Evolutionary conservation across 2,888 invertebrate species (phyloP).

Genomic region (Melolontha melolontha): DNA sequence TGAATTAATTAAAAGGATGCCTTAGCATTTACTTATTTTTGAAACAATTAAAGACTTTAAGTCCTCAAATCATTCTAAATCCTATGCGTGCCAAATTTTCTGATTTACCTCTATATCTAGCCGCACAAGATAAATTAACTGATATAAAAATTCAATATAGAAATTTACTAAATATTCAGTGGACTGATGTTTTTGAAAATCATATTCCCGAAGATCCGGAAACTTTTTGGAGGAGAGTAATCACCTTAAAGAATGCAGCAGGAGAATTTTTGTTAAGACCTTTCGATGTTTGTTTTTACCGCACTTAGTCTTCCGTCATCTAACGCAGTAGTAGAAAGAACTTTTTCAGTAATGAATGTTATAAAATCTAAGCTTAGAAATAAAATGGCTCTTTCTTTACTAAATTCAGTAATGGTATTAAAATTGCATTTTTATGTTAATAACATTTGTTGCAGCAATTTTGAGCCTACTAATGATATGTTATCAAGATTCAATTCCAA

Average conservation of each 20-base stretch:
- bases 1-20: conserved; percentile 1
- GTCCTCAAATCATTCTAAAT: neutral
- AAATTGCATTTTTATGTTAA: neutral
- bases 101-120: conserved; percentile 1
- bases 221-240: conserved; percentile 41
- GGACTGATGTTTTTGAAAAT: conserved; percentile 22
- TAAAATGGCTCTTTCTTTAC: too few relatives aligned
- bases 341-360: conserved; percentile 43
- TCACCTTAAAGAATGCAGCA: conserved; percentile 16
- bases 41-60: conserved; percentile 1
- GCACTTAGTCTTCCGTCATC: conserved; percentile 39
- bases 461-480: conserved; percentile 1
- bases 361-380: conserved; percentile 43
- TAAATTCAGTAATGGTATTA: neutral
- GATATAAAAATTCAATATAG: conserved; percentile 39
- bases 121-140: neutral
- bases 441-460: conserved; percentile 1
- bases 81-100: neutral
- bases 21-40: neutral
- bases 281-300: conserved; percentile 33
- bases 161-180: conserved; percentile 23
- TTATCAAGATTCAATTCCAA: neutral
- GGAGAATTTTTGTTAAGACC: too few relatives aligned
- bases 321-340: conserved; percentile 42
- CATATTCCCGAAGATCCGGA: conserved; percentile 32